These are phyloP conservation scores for Tenebrosternarchus preto DNA, from an alignment of 2,113 vertebrate genomes.

Conservation along the genomic window DNA sequence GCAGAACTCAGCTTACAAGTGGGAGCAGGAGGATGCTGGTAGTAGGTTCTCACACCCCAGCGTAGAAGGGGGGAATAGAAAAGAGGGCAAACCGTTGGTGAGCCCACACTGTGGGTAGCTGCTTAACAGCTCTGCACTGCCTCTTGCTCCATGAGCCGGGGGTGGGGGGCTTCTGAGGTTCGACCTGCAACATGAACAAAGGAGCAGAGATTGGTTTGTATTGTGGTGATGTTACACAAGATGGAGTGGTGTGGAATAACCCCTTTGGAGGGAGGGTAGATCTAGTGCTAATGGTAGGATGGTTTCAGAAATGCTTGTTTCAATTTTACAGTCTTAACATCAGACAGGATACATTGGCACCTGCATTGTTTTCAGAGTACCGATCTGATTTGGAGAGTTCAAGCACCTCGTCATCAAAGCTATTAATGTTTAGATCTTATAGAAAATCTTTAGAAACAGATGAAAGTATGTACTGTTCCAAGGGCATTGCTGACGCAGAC, in stretches of 20 bases:
- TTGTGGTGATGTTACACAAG: background rate
- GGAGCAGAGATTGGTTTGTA: background rate
- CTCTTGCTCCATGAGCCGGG: slow-evolving; percentile 12
- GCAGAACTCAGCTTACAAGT: slow-evolving; percentile 75
- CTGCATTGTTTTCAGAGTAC: slow-evolving; percentile 5
- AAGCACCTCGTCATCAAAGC: slow-evolving; percentile 11
- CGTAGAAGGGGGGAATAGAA: slow-evolving; percentile 55
- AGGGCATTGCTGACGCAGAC: background rate
- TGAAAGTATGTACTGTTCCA: background rate
- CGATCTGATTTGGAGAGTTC: slow-evolving; percentile 4
- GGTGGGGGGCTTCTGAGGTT: slow-evolving; percentile 4
- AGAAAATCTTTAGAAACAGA: slow-evolving; percentile 16
- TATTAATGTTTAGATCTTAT: background rate
- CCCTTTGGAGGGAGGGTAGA: background rate
- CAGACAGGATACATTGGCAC: background rate
- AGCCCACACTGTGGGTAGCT: slow-evolving; percentile 70
- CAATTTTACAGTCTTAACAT: background rate
- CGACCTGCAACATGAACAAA: background rate
- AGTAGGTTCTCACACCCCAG: slow-evolving; percentile 78
- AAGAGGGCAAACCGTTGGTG: slow-evolving; percentile 69
- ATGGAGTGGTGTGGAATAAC: background rate
- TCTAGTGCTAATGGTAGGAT: background rate
- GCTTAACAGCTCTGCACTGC: slow-evolving; percentile 58
- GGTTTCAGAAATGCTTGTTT: background rate
- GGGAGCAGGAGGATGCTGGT: slow-evolving; percentile 74